A percentile compares a stretch with the other conserved stretches of the same genome.
Evolutionary conservation across 2,888 invertebrate genomes (phyloP).

Genomic region (Nebria brevicollis): DNA sequence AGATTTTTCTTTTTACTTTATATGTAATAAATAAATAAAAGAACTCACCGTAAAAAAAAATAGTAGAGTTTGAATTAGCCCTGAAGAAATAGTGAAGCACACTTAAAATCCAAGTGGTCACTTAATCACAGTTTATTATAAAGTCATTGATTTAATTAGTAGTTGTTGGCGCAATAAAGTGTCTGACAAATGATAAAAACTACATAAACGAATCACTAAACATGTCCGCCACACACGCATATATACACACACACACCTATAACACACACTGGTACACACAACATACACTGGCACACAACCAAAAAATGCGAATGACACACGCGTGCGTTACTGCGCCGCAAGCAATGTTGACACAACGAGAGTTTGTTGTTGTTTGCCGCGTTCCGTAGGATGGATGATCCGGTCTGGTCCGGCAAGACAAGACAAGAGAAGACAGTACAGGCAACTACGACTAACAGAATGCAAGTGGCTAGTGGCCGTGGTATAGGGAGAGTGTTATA

Average conservation of each 20-base stretch:
- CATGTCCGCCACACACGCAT: no score
- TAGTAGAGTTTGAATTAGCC: neutral
- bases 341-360: neutral
- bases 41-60: neutral
- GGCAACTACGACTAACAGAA: slow-evolving; percentile 2
- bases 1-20: neutral
- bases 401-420: neutral
- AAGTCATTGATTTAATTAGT: neutral
- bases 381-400: neutral
- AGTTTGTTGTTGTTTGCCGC: slow-evolving; percentile 1
- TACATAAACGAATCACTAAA: no score
- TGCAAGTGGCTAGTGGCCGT: slow-evolving; percentile 16
- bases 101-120: neutral
- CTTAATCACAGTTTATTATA: neutral
- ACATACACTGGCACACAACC: no score
- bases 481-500: slow-evolving; percentile 21
- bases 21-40: neutral
- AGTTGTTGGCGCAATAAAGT: neutral
- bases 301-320: no score
- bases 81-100: neutral
- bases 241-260: no score
- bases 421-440: neutral
- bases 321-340: no score
- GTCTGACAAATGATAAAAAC: neutral
- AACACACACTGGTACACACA: no score